Evolutionary conservation across 2,797 vertebrate species (phyloP).

Genomic region (Austrolebias charrua): DNA sequence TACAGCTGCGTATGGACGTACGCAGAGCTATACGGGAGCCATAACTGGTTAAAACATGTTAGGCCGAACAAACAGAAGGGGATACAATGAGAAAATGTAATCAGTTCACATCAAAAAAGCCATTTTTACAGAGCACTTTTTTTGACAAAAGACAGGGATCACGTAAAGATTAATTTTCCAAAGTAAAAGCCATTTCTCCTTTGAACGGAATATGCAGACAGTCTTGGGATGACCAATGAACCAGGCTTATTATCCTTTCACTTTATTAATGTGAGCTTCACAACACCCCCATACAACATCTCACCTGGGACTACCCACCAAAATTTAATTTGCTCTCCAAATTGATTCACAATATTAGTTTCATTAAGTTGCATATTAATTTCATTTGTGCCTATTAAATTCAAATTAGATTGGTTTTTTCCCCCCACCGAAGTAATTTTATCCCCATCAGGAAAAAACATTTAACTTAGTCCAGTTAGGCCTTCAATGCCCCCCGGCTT

Average conservation of each 20-base stretch:
- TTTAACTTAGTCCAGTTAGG: slow-evolving; percentile 45
- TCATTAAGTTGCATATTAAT: slow-evolving; percentile 74
- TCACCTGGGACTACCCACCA: slow-evolving; percentile 64
- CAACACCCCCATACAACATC: slow-evolving; percentile 35
- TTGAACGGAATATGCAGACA: slow-evolving; percentile 12
- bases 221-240: slow-evolving; percentile 18
- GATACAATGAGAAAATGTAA: background rate
- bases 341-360: slow-evolving; percentile 75
- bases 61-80: background rate
- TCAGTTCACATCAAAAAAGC: background rate
- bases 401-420: slow-evolving; percentile 64
- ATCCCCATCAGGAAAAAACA: slow-evolving; percentile 56
- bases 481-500: slow-evolving; percentile 54
- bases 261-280: slow-evolving; percentile 39
- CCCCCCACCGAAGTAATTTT: slow-evolving; percentile 52
- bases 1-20: too few relatives aligned
- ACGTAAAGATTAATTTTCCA: slow-evolving; percentile 6
- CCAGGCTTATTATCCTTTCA: slow-evolving; percentile 11
- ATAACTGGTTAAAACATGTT: background rate
- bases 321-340: slow-evolving; percentile 67
- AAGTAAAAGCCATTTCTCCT: slow-evolving; percentile 8
- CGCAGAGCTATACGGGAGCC: too few relatives aligned
- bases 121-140: slow-evolving; percentile 1
- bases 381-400: slow-evolving; percentile 70
- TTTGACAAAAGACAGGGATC: background rate